Conservation (phyloP, 2,113 vertebrate genomes). For the Marcusenius ussheri region DNA sequence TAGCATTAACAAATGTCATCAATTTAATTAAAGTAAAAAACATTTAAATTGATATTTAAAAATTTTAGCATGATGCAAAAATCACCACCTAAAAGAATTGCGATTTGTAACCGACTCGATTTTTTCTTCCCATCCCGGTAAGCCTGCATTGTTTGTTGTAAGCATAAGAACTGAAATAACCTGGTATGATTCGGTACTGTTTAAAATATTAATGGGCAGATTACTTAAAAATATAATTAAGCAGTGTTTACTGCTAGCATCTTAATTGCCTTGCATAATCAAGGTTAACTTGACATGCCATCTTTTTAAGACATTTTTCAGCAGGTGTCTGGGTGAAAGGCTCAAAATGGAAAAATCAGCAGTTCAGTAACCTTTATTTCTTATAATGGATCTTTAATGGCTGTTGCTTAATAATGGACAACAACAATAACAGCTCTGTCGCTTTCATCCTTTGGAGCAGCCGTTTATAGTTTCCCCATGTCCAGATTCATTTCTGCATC, state of each 20-base stretch:
- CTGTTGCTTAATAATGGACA: neutral
- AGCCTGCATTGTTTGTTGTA: neutral
- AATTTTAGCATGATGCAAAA: neutral
- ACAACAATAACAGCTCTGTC: neutral
- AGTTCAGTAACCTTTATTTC: neutral
- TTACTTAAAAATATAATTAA: neutral
- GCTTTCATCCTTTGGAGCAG: neutral
- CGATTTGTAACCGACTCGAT: neutral
- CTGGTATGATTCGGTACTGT: neutral
- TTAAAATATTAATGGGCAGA: neutral
- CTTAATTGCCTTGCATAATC: neutral
- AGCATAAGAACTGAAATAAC: neutral
- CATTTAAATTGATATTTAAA: neutral
- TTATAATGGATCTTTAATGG: neutral
- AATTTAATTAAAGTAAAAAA: neutral
- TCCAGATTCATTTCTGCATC: neutral
- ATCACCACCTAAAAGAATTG: neutral
- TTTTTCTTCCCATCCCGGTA: neutral
- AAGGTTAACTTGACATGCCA: neutral
- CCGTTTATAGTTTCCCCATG: neutral
- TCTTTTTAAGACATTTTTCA: neutral
- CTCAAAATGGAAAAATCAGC: neutral
- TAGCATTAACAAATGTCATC: neutral
- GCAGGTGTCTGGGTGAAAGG: neutral
- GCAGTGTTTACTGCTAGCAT: neutral